phyloP scores from a whole-genome alignment of 1,140 invertebrate species.

The Plutomurus gul region DNA sequence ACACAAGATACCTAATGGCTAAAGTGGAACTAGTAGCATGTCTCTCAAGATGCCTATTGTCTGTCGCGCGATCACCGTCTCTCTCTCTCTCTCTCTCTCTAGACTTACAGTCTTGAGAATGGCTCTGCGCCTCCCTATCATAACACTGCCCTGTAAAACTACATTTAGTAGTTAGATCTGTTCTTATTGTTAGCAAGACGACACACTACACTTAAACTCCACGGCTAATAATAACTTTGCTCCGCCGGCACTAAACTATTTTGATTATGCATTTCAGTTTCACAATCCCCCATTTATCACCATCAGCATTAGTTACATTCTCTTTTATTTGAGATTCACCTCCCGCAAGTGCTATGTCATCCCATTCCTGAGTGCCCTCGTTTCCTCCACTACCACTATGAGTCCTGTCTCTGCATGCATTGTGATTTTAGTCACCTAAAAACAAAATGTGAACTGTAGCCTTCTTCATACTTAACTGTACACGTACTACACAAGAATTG shows the following conservation, averaged over 20 bases:
- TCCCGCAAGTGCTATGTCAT: neutral
- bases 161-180: neutral
- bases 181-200: neutral
- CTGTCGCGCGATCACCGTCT: too few species aligned
- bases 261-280: conserved; percentile 21
- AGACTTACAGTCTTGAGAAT: too few species aligned
- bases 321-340: neutral
- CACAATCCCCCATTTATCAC: conserved; percentile 26
- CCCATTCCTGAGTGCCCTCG: neutral
- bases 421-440: too few species aligned
- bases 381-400: neutral
- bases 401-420: conserved; percentile 15
- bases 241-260: conserved; percentile 2
- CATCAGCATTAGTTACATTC: conserved; percentile 1
- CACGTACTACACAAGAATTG: too few species aligned
- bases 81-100: too few species aligned
- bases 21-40: too few species aligned
- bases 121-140: too few species aligned
- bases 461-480: too few species aligned
- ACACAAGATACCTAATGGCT: too few species aligned
- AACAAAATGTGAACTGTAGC: too few species aligned
- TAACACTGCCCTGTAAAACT: neutral
- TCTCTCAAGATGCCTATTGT: too few species aligned
- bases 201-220: neutral
- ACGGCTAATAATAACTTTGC: neutral